These are phyloP conservation scores for Diarsia rubi DNA, from an alignment of 2,888 invertebrate genomes.

Conservation along the genomic window DNA sequence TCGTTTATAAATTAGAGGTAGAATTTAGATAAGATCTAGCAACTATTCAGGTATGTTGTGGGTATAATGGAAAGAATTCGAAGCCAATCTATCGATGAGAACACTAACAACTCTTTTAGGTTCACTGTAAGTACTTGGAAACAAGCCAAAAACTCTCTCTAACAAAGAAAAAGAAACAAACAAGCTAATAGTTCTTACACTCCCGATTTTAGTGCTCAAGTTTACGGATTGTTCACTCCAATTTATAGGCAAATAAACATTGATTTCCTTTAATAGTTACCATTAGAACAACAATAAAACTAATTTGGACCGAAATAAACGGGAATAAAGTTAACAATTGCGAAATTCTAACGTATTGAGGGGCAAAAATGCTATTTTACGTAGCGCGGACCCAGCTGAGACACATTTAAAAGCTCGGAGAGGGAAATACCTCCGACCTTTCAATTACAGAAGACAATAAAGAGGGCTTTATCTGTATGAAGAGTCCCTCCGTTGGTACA, in stretches of 20 bases:
- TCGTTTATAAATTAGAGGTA: background rate
- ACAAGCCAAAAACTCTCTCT: slow-evolving; percentile 17
- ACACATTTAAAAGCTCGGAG: slow-evolving; percentile 81
- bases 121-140: slow-evolving; percentile 29
- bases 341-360: slow-evolving; percentile 74
- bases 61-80: background rate
- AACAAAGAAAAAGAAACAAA: slow-evolving; percentile 47
- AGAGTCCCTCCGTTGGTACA: slow-evolving; percentile 67
- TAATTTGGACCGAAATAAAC: slow-evolving; percentile 57
- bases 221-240: slow-evolving; percentile 42
- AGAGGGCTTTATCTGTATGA: slow-evolving; percentile 83
- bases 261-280: slow-evolving; percentile 54
- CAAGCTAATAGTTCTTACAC: slow-evolving; percentile 28
- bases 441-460: slow-evolving; percentile 89
- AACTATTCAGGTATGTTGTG: background rate
- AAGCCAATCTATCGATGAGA: slow-evolving; percentile 12
- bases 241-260: slow-evolving; percentile 58
- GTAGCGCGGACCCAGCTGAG: slow-evolving; percentile 79
- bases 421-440: slow-evolving; percentile 84
- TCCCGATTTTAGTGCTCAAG: slow-evolving; percentile 44
- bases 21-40: background rate
- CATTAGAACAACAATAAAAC: slow-evolving; percentile 59
- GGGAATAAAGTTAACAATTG: slow-evolving; percentile 67
- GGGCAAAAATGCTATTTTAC: slow-evolving; percentile 80
- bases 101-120: slow-evolving; percentile 20